phyloP scores from a whole-genome alignment of 2,888 invertebrate species.

The Barypeithes pellucidus region DNA sequence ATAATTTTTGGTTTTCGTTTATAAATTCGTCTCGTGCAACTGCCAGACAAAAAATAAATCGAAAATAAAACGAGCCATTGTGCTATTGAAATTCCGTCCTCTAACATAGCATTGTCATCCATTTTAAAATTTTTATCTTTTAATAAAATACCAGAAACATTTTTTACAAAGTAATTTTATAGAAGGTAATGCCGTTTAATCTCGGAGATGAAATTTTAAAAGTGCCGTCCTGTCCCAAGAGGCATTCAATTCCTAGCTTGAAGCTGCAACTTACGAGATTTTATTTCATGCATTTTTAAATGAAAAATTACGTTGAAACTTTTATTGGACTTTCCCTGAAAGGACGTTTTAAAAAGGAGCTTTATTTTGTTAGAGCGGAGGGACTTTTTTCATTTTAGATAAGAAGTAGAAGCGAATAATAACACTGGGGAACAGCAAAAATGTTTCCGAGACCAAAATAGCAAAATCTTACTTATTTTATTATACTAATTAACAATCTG shows the following conservation, averaged over 20 bases:
- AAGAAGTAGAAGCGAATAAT: not conserved
- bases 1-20: too few relatives aligned
- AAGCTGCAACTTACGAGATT: constrained; percentile 5
- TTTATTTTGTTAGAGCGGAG: not conserved
- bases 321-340: constrained; percentile 7
- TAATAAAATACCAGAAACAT: not conserved
- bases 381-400: not conserved
- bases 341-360: not conserved
- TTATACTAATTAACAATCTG: too few relatives aligned
- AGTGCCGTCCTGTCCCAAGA: not conserved
- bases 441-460: too few relatives aligned
- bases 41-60: too few relatives aligned
- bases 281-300: constrained; percentile 7
- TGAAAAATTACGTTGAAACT: not conserved
- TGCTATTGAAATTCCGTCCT: too few relatives aligned
- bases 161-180: not conserved
- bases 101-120: too few relatives aligned
- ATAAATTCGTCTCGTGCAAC: too few relatives aligned
- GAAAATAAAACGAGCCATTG: too few relatives aligned
- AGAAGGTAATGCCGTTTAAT: not conserved
- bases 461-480: too few relatives aligned
- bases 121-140: too few relatives aligned
- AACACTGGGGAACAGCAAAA: too few relatives aligned
- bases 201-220: not conserved
- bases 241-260: not conserved